Evolutionary conservation across 2,113 vertebrate species (phyloP).

Genomic region (Trogon melanurus): DNA sequence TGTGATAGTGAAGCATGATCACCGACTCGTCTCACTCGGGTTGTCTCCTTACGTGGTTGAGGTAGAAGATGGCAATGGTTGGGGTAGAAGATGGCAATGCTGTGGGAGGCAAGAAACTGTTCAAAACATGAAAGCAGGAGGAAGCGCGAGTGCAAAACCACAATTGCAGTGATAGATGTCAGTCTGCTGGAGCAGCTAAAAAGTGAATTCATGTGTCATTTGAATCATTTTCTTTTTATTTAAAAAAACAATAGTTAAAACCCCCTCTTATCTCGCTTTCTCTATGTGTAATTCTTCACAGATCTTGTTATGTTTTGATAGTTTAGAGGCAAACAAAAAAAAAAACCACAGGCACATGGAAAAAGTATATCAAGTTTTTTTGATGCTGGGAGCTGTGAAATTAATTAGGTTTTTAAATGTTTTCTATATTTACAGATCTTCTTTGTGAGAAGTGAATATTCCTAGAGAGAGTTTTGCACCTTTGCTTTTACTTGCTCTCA

Average conservation of each 20-base stretch:
- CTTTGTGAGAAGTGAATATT: neutral
- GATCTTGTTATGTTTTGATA: neutral
- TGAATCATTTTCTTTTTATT: neutral
- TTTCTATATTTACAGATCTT: conserved; percentile 9
- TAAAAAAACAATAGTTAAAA: neutral
- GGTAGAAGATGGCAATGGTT: neutral
- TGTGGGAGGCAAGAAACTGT: neutral
- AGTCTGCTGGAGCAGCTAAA: neutral
- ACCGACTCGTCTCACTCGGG: neutral
- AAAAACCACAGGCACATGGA: neutral
- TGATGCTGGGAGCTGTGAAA: conserved; percentile 13
- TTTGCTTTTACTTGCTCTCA: neutral
- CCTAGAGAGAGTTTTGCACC: neutral
- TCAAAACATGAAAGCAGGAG: neutral
- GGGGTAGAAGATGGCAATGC: neutral
- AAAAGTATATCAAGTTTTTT: neutral
- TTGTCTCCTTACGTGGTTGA: neutral
- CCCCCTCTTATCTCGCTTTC: neutral
- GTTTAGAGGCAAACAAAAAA: neutral
- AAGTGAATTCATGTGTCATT: neutral
- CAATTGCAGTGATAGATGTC: neutral
- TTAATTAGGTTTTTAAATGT: conserved; percentile 14
- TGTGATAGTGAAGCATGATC: accelerated
- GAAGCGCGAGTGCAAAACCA: neutral
- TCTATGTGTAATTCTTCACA: neutral